These are phyloP conservation scores for Polypterus senegalus DNA, from an alignment of 2,113 vertebrate genomes.

Conservation along the genomic window DNA sequence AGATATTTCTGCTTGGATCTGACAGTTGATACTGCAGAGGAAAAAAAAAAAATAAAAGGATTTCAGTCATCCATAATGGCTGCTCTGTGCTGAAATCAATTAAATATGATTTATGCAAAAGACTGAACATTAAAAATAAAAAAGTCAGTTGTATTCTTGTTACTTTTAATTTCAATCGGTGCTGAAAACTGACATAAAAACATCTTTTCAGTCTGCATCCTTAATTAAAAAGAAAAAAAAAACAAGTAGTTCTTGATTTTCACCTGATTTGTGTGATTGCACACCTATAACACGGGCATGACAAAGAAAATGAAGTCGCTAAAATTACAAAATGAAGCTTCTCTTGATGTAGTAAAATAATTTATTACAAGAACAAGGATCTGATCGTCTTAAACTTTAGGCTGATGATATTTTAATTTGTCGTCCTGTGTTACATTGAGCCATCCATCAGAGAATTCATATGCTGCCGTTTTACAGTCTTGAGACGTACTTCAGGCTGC, in stretches of 20 bases:
- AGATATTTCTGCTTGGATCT: background rate
- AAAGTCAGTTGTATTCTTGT: background rate
- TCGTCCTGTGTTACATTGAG: background rate
- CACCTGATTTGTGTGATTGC: background rate
- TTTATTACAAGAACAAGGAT: conserved; percentile 7
- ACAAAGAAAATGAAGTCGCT: too few relatives aligned
- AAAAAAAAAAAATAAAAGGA: background rate
- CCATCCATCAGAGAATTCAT: conserved; percentile 6
- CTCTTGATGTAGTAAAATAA: conserved; percentile 2
- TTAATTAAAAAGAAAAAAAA: too few relatives aligned
- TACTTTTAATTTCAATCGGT: background rate
- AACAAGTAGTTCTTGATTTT: too few relatives aligned
- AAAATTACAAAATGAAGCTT: background rate
- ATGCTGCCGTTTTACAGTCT: background rate
- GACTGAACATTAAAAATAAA: background rate
- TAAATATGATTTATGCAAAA: background rate
- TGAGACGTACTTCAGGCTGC: background rate
- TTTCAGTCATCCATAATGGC: background rate
- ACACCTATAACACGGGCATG: background rate
- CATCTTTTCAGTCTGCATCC: too few relatives aligned
- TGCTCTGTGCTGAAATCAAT: background rate
- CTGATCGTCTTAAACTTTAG: background rate
- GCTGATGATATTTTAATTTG: conserved; percentile 12
- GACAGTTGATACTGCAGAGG: background rate
- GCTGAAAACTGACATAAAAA: too few relatives aligned